These are phyloP conservation scores for Xiphias gladius DNA, from an alignment of 2,113 vertebrate species.

Conservation along the genomic window DNA sequence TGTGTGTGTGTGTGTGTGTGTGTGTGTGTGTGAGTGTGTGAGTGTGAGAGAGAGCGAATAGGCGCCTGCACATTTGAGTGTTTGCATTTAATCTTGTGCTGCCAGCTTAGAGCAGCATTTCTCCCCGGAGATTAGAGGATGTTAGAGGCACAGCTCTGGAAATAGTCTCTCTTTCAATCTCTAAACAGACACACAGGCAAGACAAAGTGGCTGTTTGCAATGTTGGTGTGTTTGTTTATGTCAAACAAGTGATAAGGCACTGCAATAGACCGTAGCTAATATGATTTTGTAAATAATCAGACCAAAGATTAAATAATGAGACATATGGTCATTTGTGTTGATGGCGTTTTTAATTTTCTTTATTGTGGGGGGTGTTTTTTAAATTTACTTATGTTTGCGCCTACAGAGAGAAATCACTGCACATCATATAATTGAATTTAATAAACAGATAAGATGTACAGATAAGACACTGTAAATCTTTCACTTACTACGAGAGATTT, in stretches of 20 bases:
- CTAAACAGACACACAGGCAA: slow-evolving; percentile 46
- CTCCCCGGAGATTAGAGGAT: slow-evolving; percentile 69
- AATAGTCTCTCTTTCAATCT: slow-evolving; percentile 60
- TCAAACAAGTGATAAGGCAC: slow-evolving; percentile 33
- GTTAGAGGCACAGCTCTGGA: slow-evolving; percentile 57
- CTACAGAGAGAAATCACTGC: slow-evolving; percentile 17
- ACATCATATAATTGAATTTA: slow-evolving; percentile 24
- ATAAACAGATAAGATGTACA: slow-evolving; percentile 14
- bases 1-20: neutral
- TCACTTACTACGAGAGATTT: slow-evolving; percentile 7
- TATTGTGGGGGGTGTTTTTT: slow-evolving; percentile 31
- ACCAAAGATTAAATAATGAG: slow-evolving; percentile 57
- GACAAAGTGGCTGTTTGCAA: slow-evolving; percentile 49
- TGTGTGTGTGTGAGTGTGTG: slow-evolving; percentile 14
- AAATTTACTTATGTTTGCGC: slow-evolving; percentile 5
- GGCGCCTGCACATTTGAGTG: slow-evolving; percentile 51
- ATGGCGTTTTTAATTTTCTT: slow-evolving; percentile 42
- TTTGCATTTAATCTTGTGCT: slow-evolving; percentile 75
- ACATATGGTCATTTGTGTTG: slow-evolving; percentile 46
- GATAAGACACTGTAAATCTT: slow-evolving; percentile 1
- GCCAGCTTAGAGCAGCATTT: slow-evolving; percentile 67
- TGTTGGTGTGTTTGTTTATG: slow-evolving; percentile 55
- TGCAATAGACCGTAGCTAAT: slow-evolving; percentile 43
- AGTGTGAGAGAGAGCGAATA: neutral
- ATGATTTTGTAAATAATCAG: slow-evolving; percentile 50